Conservation (phyloP, 1,140 invertebrate species). For the Hycleus phaleratus region DNA sequence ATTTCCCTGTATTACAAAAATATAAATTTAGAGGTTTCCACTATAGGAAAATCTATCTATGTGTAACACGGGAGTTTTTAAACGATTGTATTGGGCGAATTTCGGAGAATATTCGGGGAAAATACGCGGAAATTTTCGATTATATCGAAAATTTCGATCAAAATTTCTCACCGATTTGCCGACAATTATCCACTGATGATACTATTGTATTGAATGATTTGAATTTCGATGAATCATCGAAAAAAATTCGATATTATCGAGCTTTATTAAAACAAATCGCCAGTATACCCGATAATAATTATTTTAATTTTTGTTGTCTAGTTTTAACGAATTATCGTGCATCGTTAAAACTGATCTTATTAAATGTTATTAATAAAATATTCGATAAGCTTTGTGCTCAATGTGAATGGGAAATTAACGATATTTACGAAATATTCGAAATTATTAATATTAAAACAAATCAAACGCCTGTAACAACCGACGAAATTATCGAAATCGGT, state of each 20-base stretch:
- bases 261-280: slow-evolving; percentile 18
- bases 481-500: slow-evolving; percentile 54
- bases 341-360: slow-evolving; percentile 17
- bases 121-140: slow-evolving; percentile 20
- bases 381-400: slow-evolving; percentile 23
- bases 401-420: slow-evolving; percentile 27
- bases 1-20: slow-evolving; percentile 16
- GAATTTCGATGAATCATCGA: slow-evolving; percentile 18
- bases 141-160: slow-evolving; percentile 20
- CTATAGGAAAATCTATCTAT: slow-evolving; percentile 19
- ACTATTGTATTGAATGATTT: slow-evolving; percentile 16
- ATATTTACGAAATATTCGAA: slow-evolving; percentile 27
- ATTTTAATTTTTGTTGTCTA: slow-evolving; percentile 24
- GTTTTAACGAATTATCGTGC: slow-evolving; percentile 20
- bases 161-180: slow-evolving; percentile 4
- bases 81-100: slow-evolving; percentile 17
- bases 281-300: slow-evolving; percentile 26
- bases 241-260: slow-evolving; percentile 19
- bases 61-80: slow-evolving; percentile 29
- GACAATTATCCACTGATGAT: slow-evolving; percentile 2
- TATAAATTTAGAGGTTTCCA: slow-evolving; percentile 24
- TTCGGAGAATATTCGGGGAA: slow-evolving; percentile 16
- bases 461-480: slow-evolving; percentile 24
- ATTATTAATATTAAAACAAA: slow-evolving; percentile 23
- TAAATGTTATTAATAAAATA: slow-evolving; percentile 16